phyloP scores from a whole-genome alignment of 2,797 vertebrate genomes.

The Pseudotriccus pelzelni region DNA sequence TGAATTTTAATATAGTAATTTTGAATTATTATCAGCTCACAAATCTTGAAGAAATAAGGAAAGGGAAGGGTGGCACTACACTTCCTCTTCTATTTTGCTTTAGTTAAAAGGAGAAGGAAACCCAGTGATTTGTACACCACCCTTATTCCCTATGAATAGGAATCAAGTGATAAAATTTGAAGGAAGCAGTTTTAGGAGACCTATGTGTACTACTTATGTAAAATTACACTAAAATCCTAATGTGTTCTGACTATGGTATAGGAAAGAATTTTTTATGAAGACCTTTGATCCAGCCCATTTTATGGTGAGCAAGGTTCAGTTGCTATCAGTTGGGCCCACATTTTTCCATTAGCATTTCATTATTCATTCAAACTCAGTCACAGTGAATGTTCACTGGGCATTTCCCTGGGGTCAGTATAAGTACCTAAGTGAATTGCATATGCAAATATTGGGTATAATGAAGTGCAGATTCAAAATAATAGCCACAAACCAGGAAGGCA shows the following conservation, averaged over 20 bases:
- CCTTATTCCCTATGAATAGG: background rate
- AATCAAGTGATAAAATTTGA: background rate
- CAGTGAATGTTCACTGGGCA: background rate
- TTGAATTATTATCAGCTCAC: background rate
- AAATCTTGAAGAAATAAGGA: conserved; percentile 42
- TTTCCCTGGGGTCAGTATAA: background rate
- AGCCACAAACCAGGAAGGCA: background rate
- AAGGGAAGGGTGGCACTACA: conserved; percentile 27
- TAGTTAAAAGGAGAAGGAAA: conserved; percentile 12
- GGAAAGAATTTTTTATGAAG: background rate
- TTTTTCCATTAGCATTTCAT: conserved; percentile 13
- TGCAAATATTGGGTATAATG: conserved; percentile 5
- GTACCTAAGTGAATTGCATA: background rate
- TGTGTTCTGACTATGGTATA: background rate
- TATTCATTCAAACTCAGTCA: background rate
- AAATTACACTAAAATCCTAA: background rate
- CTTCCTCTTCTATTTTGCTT: background rate
- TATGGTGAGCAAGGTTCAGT: background rate
- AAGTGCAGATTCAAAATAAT: background rate
- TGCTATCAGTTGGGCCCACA: background rate
- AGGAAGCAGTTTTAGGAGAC: background rate
- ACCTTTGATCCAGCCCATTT: background rate
- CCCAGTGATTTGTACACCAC: background rate
- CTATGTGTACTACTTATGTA: background rate
- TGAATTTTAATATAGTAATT: background rate